phyloP scores from a whole-genome alignment of 1,140 invertebrate species.

The Muscidifurax raptorellus region DNA sequence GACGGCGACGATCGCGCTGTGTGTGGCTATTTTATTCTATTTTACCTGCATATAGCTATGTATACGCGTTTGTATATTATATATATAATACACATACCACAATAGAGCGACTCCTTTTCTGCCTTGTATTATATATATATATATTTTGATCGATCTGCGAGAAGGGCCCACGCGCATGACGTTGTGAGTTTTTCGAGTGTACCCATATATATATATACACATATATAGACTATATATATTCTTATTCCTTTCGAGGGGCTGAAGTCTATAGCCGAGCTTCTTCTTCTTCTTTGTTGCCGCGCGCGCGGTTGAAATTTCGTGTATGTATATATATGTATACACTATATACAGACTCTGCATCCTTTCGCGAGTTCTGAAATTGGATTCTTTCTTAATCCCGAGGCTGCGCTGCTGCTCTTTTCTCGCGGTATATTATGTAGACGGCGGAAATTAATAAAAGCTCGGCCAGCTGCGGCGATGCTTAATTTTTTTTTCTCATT shows the following conservation, averaged over 20 bases:
- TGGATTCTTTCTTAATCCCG: constrained; percentile 44
- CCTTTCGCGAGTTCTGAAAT: constrained; percentile 40
- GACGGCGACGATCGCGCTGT: background rate
- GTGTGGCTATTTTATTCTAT: constrained; percentile 1
- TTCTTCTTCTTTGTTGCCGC: background rate
- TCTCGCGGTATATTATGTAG: background rate
- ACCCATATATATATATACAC: too few species aligned
- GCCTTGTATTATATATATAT: too few species aligned
- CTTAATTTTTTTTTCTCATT: background rate
- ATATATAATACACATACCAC: background rate
- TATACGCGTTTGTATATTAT: background rate
- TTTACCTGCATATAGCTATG: background rate
- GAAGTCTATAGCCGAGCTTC: too few species aligned
- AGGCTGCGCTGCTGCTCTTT: constrained; percentile 2
- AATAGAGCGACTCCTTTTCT: background rate
- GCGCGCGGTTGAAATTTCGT: background rate
- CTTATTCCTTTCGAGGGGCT: too few species aligned
- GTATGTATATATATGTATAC: background rate
- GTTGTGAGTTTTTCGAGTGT: background rate
- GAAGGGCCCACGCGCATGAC: background rate
- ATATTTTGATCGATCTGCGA: constrained; percentile 40
- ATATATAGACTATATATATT: too few species aligned
- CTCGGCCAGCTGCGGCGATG: background rate
- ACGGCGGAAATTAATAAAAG: background rate
- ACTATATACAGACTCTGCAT: background rate